Evolutionary conservation across 2,888 invertebrate genomes (phyloP).

Genomic region (Drosophila fungiperda): DNA sequence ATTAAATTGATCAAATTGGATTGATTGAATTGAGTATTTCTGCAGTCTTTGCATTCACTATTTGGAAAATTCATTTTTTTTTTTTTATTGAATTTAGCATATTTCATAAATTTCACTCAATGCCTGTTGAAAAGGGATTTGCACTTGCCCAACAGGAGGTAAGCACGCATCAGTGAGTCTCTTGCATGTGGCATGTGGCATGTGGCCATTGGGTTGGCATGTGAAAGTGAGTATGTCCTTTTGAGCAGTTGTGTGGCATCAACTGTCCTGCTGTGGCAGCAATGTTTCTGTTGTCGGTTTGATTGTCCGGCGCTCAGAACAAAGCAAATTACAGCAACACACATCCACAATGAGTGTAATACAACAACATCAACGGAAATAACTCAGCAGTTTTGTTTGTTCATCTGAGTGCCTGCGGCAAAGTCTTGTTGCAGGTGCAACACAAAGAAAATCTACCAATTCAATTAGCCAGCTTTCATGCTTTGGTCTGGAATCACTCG

Average conservation of each 20-base stretch:
- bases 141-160: conserved; percentile 45
- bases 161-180: conserved; percentile 15
- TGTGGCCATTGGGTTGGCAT: conserved; percentile 2
- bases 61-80: not conserved
- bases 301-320: conserved; percentile 7
- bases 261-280: conserved; percentile 10
- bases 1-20: not conserved
- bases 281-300: conserved; percentile 19
- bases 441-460: not conserved
- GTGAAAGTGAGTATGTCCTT: not conserved
- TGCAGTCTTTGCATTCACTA: not conserved
- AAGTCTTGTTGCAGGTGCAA: conserved; percentile 9
- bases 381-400: not conserved
- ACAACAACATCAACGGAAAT: conserved; percentile 1
- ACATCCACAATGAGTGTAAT: not conserved
- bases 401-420: not conserved
- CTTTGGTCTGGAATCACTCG: not conserved
- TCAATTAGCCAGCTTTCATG: not conserved
- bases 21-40: not conserved
- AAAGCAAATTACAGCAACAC: conserved; percentile 26
- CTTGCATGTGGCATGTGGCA: conserved; percentile 16
- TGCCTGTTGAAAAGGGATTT: conserved; percentile 35
- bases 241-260: not conserved
- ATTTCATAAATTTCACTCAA: not conserved
- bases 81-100: not conserved